Base-by-base conservation (phyloP, 2,797 vertebrate genomes). In the Myiotriccus ornatus region DNA sequence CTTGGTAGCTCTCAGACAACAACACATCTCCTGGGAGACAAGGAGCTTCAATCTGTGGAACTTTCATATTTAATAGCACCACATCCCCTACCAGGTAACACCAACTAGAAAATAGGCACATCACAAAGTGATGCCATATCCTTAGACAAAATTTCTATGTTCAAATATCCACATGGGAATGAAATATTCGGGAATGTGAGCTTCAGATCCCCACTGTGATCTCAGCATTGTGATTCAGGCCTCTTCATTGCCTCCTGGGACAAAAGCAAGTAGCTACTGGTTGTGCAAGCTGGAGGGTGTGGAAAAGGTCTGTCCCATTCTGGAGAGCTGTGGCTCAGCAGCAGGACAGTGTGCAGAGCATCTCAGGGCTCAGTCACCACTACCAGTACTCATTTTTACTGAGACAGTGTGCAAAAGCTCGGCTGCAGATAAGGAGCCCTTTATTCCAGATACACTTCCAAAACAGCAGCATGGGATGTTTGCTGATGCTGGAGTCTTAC, bases 81-180 rank as follows among this genome's bases (percentile, higher is more conserved):
- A 4, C 23, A n/a, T 28, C 39, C 41, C 62, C 12, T 8, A 14
- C 9, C 46, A 39, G 11, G 4, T 13, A 62, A 44, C 19, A 3
- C 6, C 5, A 15, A 13, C 12, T 46, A 78, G 68, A 83, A 59
- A 77, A 43, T 0, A 37, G 1, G 19, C 21, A 28, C 18, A 6
- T 19, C 34, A 24, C 53, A 52, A 30, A 46, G 19, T 2, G 25
- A 28, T 47, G 88, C 57, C 5, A 9, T 7, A 11, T n/a, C 67
- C 69, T 60, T 10, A 19, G 47, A 14, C 14, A 41, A 65, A 55
- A 49, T 16, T 30, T 32, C 46, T 34, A 2, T 15, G 28, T 55
- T 30, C 17, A 12, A 14, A 37, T 14, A 39, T 13, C 32, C 25
- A 14, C 21, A 2, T 0, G 1, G 37, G 32, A 44, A 69, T 41